Percentiles rank a stretch among this genome's conserved stretches.
Evolutionary conservation across 2,113 vertebrate species (phyloP).

Genomic region (Hippolais icterina): DNA sequence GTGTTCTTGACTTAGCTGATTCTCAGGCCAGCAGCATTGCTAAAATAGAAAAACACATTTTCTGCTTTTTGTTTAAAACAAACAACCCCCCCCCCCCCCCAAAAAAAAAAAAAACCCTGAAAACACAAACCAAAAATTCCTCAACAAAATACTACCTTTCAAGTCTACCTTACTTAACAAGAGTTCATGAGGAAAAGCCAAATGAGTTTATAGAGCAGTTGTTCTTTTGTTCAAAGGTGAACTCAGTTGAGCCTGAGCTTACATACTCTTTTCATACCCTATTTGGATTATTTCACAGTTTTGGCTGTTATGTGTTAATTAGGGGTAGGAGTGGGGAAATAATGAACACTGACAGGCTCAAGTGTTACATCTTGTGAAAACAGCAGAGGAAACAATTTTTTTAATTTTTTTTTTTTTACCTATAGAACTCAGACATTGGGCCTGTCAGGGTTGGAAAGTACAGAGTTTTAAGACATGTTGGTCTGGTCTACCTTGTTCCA

Average conservation of each 20-base stretch:
- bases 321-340: background rate
- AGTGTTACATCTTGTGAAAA: background rate
- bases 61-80: background rate
- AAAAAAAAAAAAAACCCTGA: background rate
- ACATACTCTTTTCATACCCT: background rate
- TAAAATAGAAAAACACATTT: background rate
- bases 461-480: background rate
- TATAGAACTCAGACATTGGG: background rate
- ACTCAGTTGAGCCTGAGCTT: background rate
- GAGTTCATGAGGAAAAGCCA: background rate
- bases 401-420: rapidly evolving
- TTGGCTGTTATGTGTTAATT: background rate
- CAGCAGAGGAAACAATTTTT: background rate
- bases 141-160: background rate
- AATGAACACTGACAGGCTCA: background rate
- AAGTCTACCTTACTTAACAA: background rate
- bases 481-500: background rate
- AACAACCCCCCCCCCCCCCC: rapidly evolving
- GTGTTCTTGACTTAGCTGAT: background rate
- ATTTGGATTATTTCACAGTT: background rate
- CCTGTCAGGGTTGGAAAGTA: background rate
- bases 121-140: background rate
- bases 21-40: background rate
- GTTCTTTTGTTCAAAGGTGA: background rate
- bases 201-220: background rate